Base-by-base conservation (phyloP, 2,888 invertebrate genomes). In the Antheraea yamamai region DNA sequence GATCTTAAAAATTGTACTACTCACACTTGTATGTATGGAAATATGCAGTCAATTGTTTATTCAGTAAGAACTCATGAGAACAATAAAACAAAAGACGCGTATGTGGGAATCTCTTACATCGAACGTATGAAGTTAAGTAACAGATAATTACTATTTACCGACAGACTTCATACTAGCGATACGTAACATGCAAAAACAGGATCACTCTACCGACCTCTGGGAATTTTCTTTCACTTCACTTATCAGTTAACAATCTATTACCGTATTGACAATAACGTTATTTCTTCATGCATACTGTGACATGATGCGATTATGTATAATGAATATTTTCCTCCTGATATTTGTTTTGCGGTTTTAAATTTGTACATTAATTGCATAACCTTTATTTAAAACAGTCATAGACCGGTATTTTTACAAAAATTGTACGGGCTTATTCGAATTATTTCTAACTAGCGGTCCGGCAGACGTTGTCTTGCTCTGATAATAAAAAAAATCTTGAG, bases 61-160 rank as follows among this genome's bases (percentile, higher is more conserved):
- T 74, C 26, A 30, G 64, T 30, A 61, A 66, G 14, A 66, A 26
- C 30, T 26, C 30, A 66, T 26, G 64, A 26, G 78, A 79, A 78
- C 77, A 78, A 74, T 79, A 80, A 78, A 78, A 79, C 82, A 76
- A 75, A 74, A 75, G 79, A 83, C 82, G 81, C 81, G 76, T 83
- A 78, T 76, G 73, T 83, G 82, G 79, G 81, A 82, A 81, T 81
- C 78, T 77, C 80, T 78, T 78, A 76, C 81, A 78, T 81, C 81
- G 78, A 81, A 86, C 84, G 84, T 87, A 83, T 83, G 79, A 81
- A 79, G 85, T 89, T 88, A 82, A 80, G 85, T 89, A 89, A 90
- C 85, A 76, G 75, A 77, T 84, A 84, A 87, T 85, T 83, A 80
- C 79, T 87, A 82, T 84, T 89, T 88, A 86, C 76, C 77, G 77